Percentiles rank a stretch among this genome's conserved stretches.
Evolutionary conservation across 2,113 vertebrate genomes (phyloP).

Genomic region (Dicaeum eximium): DNA sequence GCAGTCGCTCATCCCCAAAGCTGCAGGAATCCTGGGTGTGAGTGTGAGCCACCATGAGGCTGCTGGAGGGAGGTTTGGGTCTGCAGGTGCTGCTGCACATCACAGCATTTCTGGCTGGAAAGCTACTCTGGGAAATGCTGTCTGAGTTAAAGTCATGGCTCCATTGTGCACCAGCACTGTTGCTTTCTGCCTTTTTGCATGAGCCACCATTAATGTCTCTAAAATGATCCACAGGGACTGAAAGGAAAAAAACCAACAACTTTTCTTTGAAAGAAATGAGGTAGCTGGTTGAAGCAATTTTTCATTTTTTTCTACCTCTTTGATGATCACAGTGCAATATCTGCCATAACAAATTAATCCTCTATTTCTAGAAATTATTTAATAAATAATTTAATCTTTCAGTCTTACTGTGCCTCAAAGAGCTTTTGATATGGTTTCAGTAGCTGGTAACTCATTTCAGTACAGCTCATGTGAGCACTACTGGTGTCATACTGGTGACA

Average conservation of each 20-base stretch:
- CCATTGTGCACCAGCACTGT: not conserved
- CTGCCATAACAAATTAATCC: not conserved
- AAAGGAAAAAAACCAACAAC: not conserved
- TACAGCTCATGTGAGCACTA: not conserved
- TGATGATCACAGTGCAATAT: not conserved
- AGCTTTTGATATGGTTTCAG: not conserved
- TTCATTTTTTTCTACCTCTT: not conserved
- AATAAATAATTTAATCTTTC: not conserved
- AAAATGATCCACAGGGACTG: not conserved
- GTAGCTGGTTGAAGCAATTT: not conserved
- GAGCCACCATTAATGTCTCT: fast-evolving
- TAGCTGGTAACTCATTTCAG: not conserved
- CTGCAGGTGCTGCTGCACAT: fast-evolving
- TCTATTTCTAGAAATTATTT: not conserved
- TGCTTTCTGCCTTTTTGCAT: not conserved
- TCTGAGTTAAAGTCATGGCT: not conserved
- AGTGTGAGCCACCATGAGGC: fast-evolving
- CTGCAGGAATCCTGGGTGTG: not conserved
- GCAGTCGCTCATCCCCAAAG: not conserved
- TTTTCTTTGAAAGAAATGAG: not conserved
- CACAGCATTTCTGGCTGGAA: not conserved
- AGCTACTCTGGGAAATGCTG: not conserved
- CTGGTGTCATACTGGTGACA: not conserved
- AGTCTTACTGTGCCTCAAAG: not conserved
- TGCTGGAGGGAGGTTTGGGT: not conserved